phyloP scores from a whole-genome alignment of 2,113 vertebrate species.

The Mohoua ochrocephala region DNA sequence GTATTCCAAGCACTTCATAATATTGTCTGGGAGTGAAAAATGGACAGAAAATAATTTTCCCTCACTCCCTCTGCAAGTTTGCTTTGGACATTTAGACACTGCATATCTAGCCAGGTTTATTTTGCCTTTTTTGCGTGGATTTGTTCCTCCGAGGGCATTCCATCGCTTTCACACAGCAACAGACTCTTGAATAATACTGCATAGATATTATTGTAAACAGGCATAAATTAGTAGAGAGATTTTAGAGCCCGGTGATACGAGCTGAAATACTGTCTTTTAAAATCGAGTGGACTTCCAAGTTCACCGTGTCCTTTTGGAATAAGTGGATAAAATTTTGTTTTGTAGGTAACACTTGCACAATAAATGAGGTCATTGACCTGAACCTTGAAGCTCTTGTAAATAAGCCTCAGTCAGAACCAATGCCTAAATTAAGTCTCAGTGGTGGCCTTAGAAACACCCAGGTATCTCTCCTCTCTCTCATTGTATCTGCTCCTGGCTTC shows the following conservation, averaged over 20 bases:
- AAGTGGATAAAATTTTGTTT: background rate
- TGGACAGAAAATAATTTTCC: background rate
- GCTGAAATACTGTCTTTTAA: background rate
- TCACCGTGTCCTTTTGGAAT: background rate
- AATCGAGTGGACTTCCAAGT: background rate
- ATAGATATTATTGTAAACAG: background rate
- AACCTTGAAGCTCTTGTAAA: background rate
- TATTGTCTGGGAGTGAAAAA: constrained; percentile 12
- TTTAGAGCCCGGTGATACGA: background rate
- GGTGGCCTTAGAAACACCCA: background rate
- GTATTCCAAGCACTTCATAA: constrained; percentile 24
- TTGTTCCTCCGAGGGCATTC: background rate
- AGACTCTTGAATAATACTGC: background rate
- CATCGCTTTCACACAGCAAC: background rate
- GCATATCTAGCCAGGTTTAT: background rate
- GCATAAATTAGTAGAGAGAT: background rate
- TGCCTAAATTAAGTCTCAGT: background rate
- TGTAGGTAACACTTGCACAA: background rate
- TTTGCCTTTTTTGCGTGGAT: background rate
- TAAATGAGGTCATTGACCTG: background rate
- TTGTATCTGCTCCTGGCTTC: background rate
- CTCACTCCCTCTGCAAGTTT: background rate
- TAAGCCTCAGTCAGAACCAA: background rate
- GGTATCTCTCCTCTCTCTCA: background rate
- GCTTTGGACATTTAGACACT: background rate